Percentiles rank a stretch among this genome's conserved stretches.
Evolutionary conservation across 2,113 vertebrate genomes (phyloP).

Genomic region (Otolemur garnettii): DNA sequence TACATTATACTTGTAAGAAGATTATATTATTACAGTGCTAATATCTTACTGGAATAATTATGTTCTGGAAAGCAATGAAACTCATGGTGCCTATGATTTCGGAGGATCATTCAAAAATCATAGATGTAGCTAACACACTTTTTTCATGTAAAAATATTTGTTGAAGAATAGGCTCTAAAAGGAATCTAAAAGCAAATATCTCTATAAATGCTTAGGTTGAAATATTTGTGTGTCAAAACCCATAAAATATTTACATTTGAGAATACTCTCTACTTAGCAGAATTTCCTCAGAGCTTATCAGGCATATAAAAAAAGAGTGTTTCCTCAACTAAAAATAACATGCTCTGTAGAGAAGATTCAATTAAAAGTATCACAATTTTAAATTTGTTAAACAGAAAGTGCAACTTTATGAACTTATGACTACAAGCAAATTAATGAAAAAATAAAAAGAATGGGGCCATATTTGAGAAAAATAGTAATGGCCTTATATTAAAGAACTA

Average conservation of each 20-base stretch:
- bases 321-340: constrained; percentile 13
- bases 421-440: background rate
- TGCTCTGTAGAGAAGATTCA: background rate
- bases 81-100: background rate
- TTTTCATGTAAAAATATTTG: background rate
- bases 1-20: background rate
- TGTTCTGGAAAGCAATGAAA: background rate
- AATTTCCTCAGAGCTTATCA: constrained; percentile 24
- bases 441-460: background rate
- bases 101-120: background rate
- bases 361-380: background rate
- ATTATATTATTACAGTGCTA: background rate
- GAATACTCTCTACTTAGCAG: background rate
- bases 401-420: background rate
- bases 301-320: background rate
- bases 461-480: constrained; percentile 5
- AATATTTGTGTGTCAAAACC: background rate
- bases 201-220: background rate
- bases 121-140: background rate
- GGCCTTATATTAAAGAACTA: background rate
- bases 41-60: background rate
- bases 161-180: background rate
- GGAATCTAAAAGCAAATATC: background rate
- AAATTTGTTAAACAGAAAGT: constrained; percentile 26
- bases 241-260: background rate